Evolutionary conservation across 2,797 vertebrate species (phyloP).

Genomic region (Onychomys leucogaster): DNA sequence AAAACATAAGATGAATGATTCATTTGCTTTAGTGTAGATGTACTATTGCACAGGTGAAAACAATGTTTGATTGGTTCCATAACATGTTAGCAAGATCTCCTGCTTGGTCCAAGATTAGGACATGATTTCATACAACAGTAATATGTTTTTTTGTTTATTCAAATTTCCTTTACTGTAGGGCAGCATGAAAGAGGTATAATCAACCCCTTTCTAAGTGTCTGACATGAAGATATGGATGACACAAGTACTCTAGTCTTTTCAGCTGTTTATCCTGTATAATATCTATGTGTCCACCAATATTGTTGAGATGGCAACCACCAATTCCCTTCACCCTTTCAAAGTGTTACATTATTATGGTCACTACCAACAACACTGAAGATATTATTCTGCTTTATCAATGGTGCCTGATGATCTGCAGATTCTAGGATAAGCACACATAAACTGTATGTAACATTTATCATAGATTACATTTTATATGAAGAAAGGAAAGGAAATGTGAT

Average conservation of each 20-base stretch:
- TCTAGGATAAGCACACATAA: not conserved
- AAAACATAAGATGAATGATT: not conserved
- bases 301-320: not conserved
- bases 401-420: not conserved
- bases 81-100: not conserved
- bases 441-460: not conserved
- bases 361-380: not conserved
- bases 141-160: not conserved
- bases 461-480: not conserved
- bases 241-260: not conserved
- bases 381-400: not conserved
- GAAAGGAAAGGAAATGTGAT: conserved; percentile 8
- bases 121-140: not conserved
- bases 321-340: not conserved
- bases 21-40: not conserved
- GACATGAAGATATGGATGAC: not conserved
- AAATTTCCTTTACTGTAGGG: conserved; percentile 12
- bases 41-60: conserved; percentile 6
- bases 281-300: not conserved
- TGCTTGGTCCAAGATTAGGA: not conserved
- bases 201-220: not conserved
- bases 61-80: conserved; percentile 21
- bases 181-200: not conserved
- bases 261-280: not conserved
- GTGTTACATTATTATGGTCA: not conserved